Evolutionary conservation across 1,140 invertebrate genomes (phyloP).

Genomic region (Cyphomyrmex costatus): DNA sequence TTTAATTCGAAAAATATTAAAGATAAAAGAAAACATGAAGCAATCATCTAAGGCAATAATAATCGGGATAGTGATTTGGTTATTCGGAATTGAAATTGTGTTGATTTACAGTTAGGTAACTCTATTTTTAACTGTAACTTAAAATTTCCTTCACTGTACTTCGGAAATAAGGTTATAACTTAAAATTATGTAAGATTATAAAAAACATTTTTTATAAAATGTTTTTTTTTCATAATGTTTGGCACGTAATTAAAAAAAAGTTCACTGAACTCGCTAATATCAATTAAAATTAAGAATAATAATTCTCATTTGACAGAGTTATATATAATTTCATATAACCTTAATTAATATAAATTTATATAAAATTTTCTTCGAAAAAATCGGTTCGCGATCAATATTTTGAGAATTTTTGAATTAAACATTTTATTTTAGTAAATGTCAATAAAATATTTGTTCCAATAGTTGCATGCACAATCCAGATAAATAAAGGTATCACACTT

Average conservation of each 20-base stretch:
- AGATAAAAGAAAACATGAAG: slow-evolving; percentile 26
- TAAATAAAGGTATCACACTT: not conserved
- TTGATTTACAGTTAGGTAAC: slow-evolving; percentile 55
- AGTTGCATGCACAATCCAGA: not conserved
- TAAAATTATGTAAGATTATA: too few species aligned
- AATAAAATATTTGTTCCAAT: slow-evolving; percentile 13
- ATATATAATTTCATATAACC: not conserved
- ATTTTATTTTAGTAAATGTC: not conserved
- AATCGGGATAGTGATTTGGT: not conserved
- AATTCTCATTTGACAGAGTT: not conserved
- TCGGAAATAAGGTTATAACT: too few species aligned
- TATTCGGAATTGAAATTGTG: not conserved
- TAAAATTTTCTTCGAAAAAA: too few species aligned
- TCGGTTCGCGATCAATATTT: too few species aligned
- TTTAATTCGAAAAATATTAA: not conserved
- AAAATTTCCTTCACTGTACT: too few species aligned
- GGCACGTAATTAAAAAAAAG: too few species aligned
- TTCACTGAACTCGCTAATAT: too few species aligned
- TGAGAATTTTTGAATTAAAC: not conserved
- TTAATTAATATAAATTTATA: too few species aligned
- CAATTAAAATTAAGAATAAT: not conserved
- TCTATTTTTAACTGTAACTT: not conserved
- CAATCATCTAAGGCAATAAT: not conserved
- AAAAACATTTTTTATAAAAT: too few species aligned
- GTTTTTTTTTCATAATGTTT: too few species aligned